Percentiles rank a stretch among this genome's conserved stretches.
Conservation (phyloP, 1,140 invertebrate genomes). For the Drosophila pseudoobscura region DNA sequence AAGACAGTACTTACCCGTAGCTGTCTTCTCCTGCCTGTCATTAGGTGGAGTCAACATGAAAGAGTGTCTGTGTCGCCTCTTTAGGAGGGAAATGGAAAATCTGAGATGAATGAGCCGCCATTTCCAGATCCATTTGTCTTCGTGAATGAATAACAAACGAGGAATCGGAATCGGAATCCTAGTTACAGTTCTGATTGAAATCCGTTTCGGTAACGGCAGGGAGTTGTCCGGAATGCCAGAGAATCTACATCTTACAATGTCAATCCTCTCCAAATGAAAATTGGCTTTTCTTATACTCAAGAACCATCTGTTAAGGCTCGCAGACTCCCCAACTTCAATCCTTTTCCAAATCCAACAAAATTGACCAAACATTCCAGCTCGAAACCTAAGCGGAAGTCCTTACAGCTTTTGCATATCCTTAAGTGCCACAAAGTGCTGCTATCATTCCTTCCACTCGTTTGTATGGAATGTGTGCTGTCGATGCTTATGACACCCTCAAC, state of each 20-base stretch:
- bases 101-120: conserved; percentile 28
- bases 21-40: conserved; percentile 6
- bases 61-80: conserved; percentile 16
- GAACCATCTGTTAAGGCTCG: background rate
- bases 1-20: too few relatives aligned
- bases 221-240: too few relatives aligned
- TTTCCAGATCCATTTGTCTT: conserved; percentile 34
- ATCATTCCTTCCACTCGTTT: conserved; percentile 55
- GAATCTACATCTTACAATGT: too few relatives aligned
- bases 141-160: too few relatives aligned
- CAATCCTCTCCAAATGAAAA: too few relatives aligned
- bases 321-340: background rate
- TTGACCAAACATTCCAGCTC: conserved; percentile 12
- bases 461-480: conserved; percentile 32
- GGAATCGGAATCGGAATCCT: too few relatives aligned
- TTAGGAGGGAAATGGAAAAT: conserved; percentile 22
- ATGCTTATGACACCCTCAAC: conserved; percentile 63
- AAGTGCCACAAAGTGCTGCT: conserved; percentile 77
- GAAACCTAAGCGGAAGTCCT: conserved; percentile 67
- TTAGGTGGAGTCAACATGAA: conserved; percentile 16
- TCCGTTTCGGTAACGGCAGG: too few relatives aligned
- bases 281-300: too few relatives aligned
- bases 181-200: too few relatives aligned
- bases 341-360: background rate
- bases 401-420: conserved; percentile 75